A percentile compares a stretch with the other conserved stretches of the same genome.
Conservation (phyloP, 2,113 vertebrate species). For the Asarcornis scutulata region DNA sequence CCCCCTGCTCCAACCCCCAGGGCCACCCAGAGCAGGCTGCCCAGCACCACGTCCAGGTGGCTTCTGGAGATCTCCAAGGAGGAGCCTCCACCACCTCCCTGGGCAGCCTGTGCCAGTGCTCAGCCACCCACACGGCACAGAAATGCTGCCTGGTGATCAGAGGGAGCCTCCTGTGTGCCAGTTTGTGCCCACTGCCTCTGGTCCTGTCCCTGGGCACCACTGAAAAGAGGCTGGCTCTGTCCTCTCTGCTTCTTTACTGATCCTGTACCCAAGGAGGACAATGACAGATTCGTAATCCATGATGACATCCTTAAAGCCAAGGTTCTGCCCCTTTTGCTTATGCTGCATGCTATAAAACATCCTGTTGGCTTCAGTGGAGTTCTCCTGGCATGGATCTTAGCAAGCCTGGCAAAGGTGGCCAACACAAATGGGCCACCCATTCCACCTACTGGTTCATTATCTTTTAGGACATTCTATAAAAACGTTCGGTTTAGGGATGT, state of each 20-base stretch:
- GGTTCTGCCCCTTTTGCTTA: not conserved
- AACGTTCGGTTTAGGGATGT: not conserved
- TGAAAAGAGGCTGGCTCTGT: not conserved
- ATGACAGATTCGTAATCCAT: not conserved
- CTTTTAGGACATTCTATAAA: not conserved
- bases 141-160: not conserved
- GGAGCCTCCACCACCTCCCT: not conserved
- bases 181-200: not conserved
- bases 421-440: not conserved
- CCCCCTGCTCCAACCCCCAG: not conserved
- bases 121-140: not conserved
- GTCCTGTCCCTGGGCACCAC: not conserved
- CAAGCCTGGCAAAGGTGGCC: not conserved
- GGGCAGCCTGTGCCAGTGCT: not conserved
- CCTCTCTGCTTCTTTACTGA: not conserved
- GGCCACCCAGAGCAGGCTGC: not conserved
- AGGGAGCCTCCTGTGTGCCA: not conserved
- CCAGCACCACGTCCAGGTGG: not conserved
- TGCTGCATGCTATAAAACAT: not conserved
- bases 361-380: not conserved
- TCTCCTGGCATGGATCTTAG: not conserved
- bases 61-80: not conserved
- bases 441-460: not conserved
- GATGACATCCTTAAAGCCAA: not conserved
- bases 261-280: not conserved